phyloP scores from a whole-genome alignment of 2,888 invertebrate genomes.

The Metacarcinus magister region DNA sequence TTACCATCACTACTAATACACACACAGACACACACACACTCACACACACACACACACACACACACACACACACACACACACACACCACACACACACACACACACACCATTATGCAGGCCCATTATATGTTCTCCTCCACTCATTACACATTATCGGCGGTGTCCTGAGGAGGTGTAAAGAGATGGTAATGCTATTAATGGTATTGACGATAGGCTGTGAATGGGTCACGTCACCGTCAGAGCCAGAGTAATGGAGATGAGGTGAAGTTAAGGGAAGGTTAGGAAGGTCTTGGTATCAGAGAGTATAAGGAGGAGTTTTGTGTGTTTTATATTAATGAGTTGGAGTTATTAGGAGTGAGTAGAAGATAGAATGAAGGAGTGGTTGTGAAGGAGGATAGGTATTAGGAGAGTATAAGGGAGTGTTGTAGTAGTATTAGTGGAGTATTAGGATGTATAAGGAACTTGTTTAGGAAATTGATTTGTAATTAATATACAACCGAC shows the following conservation, averaged over 20 bases:
- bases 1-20: neutral
- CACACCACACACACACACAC: constrained; percentile 20
- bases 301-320: too few relatives aligned
- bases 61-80: constrained; percentile 2
- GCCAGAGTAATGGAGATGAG: neutral
- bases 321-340: too few relatives aligned
- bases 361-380: too few relatives aligned
- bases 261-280: neutral
- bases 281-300: too few relatives aligned
- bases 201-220: neutral
- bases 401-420: too few relatives aligned
- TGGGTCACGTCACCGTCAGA: neutral
- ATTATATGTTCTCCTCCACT: neutral
- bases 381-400: too few relatives aligned
- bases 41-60: neutral
- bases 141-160: neutral
- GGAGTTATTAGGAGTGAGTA: too few relatives aligned
- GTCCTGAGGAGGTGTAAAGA: neutral
- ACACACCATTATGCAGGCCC: neutral
- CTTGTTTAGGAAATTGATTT: too few relatives aligned
- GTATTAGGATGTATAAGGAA: too few relatives aligned
- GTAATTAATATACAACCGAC: neutral
- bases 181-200: constrained; percentile 26
- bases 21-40: neutral
- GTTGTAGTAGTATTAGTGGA: too few relatives aligned